phyloP scores from a whole-genome alignment of 2,888 invertebrate species.

The Eulithis testata region DNA sequence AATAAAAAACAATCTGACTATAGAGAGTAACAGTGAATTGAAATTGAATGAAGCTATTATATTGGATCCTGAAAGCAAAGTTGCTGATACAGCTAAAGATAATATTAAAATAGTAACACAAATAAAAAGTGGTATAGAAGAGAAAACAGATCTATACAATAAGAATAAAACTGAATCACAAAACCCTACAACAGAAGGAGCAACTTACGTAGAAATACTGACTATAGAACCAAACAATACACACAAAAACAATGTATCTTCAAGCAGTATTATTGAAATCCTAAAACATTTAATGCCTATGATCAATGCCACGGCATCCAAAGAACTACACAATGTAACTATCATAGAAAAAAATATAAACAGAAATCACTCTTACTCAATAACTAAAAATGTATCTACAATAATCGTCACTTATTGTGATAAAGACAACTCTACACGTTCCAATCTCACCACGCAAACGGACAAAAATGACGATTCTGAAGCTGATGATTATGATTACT shows the following conservation, averaged over 20 bases:
- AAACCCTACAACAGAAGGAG: constrained; percentile 51
- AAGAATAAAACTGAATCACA: constrained; percentile 16
- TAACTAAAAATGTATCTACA: constrained; percentile 74
- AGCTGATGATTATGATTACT: constrained; percentile 46
- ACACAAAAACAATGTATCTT: constrained; percentile 56
- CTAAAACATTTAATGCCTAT: constrained; percentile 77
- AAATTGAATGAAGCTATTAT: constrained; percentile 75
- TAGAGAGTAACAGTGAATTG: constrained; percentile 56
- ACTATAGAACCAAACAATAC: constrained; percentile 75
- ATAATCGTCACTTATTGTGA: constrained; percentile 78
- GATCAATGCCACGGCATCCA: constrained; percentile 70
- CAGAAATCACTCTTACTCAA: constrained; percentile 68
- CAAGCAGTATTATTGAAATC: constrained; percentile 72
- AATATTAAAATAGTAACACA: constrained; percentile 46
- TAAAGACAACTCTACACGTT: constrained; percentile 61
- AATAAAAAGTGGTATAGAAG: constrained; percentile 72
- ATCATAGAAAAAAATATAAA: constrained; percentile 72
- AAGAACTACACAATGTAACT: constrained; percentile 76
- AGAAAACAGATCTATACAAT: constrained; percentile 53
- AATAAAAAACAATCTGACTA: constrained; percentile 70
- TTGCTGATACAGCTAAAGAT: constrained; percentile 39
- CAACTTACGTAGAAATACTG: constrained; percentile 70
- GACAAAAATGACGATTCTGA: constrained; percentile 45
- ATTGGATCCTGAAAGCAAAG: constrained; percentile 53
- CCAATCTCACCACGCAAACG: constrained; percentile 47